Conservation (phyloP, 2,113 vertebrate species). For the Stictonetta naevosa region DNA sequence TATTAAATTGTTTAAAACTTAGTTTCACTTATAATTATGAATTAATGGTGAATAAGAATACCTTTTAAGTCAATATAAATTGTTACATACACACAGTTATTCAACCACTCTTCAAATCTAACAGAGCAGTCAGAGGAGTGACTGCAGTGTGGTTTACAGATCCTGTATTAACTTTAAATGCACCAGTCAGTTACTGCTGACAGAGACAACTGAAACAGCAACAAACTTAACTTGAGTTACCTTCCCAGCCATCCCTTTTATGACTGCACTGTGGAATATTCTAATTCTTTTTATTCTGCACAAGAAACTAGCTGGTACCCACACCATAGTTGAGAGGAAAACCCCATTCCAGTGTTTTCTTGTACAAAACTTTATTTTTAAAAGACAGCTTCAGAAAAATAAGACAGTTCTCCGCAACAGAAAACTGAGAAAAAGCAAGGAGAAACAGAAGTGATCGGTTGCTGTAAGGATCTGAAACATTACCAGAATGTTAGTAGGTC, state of each 20-base stretch:
- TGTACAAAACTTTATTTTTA: neutral
- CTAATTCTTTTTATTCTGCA: neutral
- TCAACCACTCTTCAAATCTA: neutral
- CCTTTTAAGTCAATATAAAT: neutral
- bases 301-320: neutral
- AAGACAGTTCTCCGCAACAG: neutral
- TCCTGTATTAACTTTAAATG: neutral
- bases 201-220: neutral
- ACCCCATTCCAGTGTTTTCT: neutral
- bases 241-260: neutral
- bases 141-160: neutral
- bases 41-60: neutral
- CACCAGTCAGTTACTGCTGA: neutral
- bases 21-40: neutral
- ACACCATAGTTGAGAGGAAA: neutral
- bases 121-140: neutral
- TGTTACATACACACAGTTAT: neutral
- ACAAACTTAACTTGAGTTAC: neutral
- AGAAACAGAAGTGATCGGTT: neutral
- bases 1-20: neutral
- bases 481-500: neutral
- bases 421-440: neutral
- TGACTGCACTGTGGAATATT: neutral
- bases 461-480: neutral
- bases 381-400: neutral